Evolutionary conservation across 2,888 invertebrate genomes (phyloP).

Genomic region (Hemithea aestivaria): DNA sequence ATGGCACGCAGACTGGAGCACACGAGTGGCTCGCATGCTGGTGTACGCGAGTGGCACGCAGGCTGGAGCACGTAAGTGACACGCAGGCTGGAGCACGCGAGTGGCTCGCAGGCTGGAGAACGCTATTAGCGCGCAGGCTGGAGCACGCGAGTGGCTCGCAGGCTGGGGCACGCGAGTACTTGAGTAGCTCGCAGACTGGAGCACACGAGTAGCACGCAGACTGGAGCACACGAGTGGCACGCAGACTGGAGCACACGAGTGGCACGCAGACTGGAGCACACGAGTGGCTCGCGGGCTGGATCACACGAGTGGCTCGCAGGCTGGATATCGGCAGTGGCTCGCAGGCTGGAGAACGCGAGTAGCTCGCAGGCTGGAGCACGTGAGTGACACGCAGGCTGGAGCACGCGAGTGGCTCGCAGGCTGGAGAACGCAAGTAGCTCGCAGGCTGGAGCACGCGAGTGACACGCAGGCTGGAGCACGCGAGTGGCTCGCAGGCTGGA

Average conservation of each 20-base stretch:
- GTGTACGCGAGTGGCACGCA: too few relatives aligned
- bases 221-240: background rate
- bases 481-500: background rate
- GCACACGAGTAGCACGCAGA: constrained; percentile 2
- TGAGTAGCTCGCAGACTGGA: background rate
- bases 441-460: background rate
- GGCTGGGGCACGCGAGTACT: background rate
- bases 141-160: background rate
- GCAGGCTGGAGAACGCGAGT: background rate
- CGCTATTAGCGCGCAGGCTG: background rate
- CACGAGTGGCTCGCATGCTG: too few relatives aligned
- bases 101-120: background rate
- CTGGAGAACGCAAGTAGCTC: background rate
- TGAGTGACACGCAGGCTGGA: background rate
- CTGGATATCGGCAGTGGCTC: background rate
- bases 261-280: constrained; percentile 1
- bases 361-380: background rate
- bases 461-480: background rate
- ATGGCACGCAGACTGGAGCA: background rate
- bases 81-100: background rate
- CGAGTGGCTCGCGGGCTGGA: background rate
- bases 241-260: background rate
- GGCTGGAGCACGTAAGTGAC: background rate
- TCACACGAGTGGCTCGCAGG: background rate
- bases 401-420: background rate